A percentile compares a stretch with the other conserved stretches of the same genome.
phyloP scores from a whole-genome alignment of 1,140 invertebrate genomes.

The Apis dorsata region DNA sequence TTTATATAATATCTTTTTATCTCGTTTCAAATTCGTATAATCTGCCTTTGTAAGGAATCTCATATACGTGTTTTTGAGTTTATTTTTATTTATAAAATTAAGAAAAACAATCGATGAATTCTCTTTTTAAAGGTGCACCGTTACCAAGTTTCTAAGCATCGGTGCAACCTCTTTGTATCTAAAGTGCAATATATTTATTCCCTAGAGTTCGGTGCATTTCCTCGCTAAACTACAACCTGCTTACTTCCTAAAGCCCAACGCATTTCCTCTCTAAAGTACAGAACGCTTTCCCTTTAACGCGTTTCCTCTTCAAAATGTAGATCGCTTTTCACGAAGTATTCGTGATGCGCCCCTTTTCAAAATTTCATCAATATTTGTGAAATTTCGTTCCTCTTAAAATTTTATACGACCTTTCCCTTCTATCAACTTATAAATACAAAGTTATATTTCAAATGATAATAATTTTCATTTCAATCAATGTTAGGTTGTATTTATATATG shows the following conservation, averaged over 20 bases:
- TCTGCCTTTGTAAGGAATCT: not conserved
- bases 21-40: no score
- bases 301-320: not conserved
- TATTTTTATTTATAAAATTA: no score
- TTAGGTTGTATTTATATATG: no score
- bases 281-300: not conserved
- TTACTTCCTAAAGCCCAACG: constrained; percentile 7
- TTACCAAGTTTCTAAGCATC: not conserved
- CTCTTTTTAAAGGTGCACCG: not conserved
- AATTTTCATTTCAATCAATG: no score
- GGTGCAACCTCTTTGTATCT: not conserved
- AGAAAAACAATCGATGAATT: not conserved
- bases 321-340: not conserved
- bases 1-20: no score
- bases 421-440: not conserved
- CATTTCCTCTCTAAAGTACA: not conserved
- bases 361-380: not conserved
- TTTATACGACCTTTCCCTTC: not conserved
- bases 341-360: not conserved
- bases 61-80: no score
- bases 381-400: not conserved
- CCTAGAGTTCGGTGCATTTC: not conserved
- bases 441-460: not conserved
- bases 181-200: constrained; percentile 4
- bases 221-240: constrained; percentile 1